A percentile compares a stretch with the other conserved stretches of the same genome.
Evolutionary conservation across 1,140 invertebrate species (phyloP).

Genomic region (Trachelipus rathkii): DNA sequence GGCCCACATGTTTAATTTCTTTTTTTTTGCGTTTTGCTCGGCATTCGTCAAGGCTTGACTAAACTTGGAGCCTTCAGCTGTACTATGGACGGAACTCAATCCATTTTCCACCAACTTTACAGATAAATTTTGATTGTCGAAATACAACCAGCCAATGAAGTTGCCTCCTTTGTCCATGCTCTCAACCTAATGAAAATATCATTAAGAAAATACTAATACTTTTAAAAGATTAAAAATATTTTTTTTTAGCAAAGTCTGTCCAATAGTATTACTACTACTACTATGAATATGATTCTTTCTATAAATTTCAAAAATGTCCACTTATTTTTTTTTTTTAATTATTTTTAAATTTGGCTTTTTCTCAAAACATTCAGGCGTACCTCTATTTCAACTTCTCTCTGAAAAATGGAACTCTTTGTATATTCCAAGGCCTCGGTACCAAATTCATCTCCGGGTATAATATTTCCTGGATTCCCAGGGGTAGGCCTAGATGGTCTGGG

Average conservation of each 20-base stretch:
- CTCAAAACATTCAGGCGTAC: no score
- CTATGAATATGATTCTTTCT: no score
- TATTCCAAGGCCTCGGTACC: slow-evolving; percentile 88
- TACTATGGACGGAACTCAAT: slow-evolving; percentile 85
- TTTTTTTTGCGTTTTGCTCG: slow-evolving; percentile 81
- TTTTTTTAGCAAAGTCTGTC: no score
- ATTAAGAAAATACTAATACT: neutral
- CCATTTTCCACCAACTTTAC: slow-evolving; percentile 86
- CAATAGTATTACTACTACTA: no score
- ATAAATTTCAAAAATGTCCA: no score
- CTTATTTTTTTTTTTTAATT: no score
- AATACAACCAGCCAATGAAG: slow-evolving; percentile 94
- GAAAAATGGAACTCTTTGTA: slow-evolving; percentile 82
- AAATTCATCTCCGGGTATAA: slow-evolving; percentile 75
- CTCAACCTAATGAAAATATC: slow-evolving; percentile 63
- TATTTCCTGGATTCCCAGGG: slow-evolving; percentile 58
- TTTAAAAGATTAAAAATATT: no score
- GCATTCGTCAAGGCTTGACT: slow-evolving; percentile 73
- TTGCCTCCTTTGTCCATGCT: slow-evolving; percentile 92
- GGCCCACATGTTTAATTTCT: slow-evolving; percentile 54
- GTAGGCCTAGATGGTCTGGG: slow-evolving; percentile 73
- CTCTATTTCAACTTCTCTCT: slow-evolving; percentile 89
- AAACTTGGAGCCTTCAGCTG: slow-evolving; percentile 79
- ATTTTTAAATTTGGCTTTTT: no score
- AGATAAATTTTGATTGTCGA: slow-evolving; percentile 78